These are phyloP conservation scores for Polia nebulosa DNA, from an alignment of 2,888 invertebrate species.

Conservation along the genomic window DNA sequence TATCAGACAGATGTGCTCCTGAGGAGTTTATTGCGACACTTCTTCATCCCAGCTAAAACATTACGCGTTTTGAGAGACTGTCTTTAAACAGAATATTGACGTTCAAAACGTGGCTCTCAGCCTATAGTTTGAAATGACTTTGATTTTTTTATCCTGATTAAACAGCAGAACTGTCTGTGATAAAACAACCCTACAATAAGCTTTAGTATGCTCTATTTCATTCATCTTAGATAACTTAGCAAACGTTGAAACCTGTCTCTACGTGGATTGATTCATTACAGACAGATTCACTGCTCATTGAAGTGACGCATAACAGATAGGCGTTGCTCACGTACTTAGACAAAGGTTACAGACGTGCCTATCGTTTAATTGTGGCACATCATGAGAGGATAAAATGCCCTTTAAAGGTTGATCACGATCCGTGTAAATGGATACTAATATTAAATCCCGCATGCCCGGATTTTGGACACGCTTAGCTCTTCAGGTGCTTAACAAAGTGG, in stretches of 20 bases:
- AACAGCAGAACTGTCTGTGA: slow-evolving; percentile 4
- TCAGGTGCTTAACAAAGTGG: slow-evolving; percentile 42
- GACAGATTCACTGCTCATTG: slow-evolving; percentile 42
- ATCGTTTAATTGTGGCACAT: slow-evolving; percentile 28
- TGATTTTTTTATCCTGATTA: too few relatives aligned
- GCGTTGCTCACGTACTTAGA: slow-evolving; percentile 20
- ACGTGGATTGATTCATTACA: slow-evolving; percentile 62
- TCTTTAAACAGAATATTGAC: too few relatives aligned
- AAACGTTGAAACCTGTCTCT: slow-evolving; percentile 42
- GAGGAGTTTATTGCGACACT: too few relatives aligned
- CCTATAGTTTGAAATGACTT: too few relatives aligned
- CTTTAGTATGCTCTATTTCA: slow-evolving; percentile 29
- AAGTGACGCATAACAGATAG: slow-evolving; percentile 33
- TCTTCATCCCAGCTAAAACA: too few relatives aligned
- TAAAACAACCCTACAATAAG: slow-evolving; percentile 19
- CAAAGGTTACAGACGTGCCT: slow-evolving; percentile 31
- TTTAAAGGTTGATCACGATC: slow-evolving; percentile 37
- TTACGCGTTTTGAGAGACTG: too few relatives aligned
- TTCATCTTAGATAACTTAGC: slow-evolving; percentile 32
- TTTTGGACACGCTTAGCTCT: slow-evolving; percentile 46
- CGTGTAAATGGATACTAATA: slow-evolving; percentile 49
- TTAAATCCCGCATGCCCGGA: slow-evolving; percentile 32
- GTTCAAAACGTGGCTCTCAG: too few relatives aligned
- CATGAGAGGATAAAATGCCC: slow-evolving; percentile 31
- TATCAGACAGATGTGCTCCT: too few relatives aligned